Evolutionary conservation across 2,888 invertebrate genomes (phyloP), one percentile per base, ranked within the genome.

Genomic region (Drosophila demipolita): DNA sequence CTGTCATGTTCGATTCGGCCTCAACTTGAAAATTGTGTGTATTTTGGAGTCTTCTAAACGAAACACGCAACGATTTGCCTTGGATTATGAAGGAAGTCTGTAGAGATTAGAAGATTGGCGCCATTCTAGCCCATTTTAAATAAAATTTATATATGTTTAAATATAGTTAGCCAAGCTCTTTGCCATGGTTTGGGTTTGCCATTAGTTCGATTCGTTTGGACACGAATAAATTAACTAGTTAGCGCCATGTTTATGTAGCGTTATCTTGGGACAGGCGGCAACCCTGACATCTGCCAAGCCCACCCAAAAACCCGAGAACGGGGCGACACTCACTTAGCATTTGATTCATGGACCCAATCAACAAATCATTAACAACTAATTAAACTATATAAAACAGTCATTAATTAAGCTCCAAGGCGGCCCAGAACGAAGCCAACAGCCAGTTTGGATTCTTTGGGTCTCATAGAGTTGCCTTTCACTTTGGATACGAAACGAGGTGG

Each of bases 321-420:
- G 54, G 58, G 68, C 69, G 64, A 69, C 73, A 72, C 71, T 78
- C 68, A 60, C 78, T 80, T 75, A 75, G 82, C 80, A 87, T 82
- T 87, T 80, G 75, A 83, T 86, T 88, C 80, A 83, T 83, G 67
- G 69, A 57, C 55, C 73, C 87, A 89, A 85, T 85, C 88, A 70
- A 85, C 80, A 71, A 84, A 86, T 89, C 85, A 87, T 86, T 86
- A 86, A 89, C 90, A 86, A 89, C 85, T 89, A 86, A 89, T 86
- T 86, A 86, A 86, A 86, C 82, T 86, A 86, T 89, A 89, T 82
- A 85, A 89, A 89, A 75, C 86, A 89, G 82, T 73, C 88, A 86
- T 86, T 86, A 86, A 89, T 86, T 86, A 87, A 74, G 78, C 57
- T 23, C 38, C 29, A 61, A 54, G 60, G 60, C 54, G 54, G 64